Conservation (phyloP, 2,113 vertebrate species). For the Phalacrocorax pelagicus region DNA sequence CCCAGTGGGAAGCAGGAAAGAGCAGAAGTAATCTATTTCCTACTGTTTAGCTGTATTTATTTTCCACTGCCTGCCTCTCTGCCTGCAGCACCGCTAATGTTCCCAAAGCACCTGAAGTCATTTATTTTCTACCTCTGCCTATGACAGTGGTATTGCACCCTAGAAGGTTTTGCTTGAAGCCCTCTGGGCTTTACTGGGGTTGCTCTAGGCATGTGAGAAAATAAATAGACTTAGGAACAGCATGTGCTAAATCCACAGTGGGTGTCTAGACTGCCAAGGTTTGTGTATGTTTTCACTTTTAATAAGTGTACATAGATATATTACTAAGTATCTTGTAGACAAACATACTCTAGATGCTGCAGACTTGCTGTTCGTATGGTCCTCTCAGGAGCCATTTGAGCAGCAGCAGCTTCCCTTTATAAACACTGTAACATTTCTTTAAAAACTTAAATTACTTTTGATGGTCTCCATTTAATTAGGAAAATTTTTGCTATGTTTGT, state of each 20-base stretch:
- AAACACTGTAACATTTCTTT: slow-evolving; percentile 3
- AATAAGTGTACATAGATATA: slow-evolving; percentile 10
- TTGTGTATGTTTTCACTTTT: slow-evolving; percentile 14
- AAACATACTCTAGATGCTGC: neutral
- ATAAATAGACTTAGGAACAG: slow-evolving; percentile 2
- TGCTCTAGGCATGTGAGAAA: slow-evolving; percentile 25
- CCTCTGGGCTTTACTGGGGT: neutral
- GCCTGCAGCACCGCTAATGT: slow-evolving; percentile 13
- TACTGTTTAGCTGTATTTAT: slow-evolving; percentile 53
- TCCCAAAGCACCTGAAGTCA: slow-evolving; percentile 46
- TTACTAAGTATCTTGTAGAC: neutral
- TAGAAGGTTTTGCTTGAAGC: slow-evolving; percentile 29
- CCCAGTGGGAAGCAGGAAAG: neutral
- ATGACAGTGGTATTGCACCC: slow-evolving; percentile 8
- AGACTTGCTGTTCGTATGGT: neutral
- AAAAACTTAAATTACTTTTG: slow-evolving; percentile 32
- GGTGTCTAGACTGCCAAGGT: neutral
- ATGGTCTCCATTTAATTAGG: slow-evolving; percentile 52
- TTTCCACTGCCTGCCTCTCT: slow-evolving; percentile 35
- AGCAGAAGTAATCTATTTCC: slow-evolving; percentile 34
- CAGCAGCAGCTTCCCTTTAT: neutral
- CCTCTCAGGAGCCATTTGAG: slow-evolving; percentile 39
- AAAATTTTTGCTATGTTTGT: neutral
- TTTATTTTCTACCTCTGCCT: slow-evolving; percentile 50
- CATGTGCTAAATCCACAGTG: neutral